phyloP scores from a whole-genome alignment of 2,888 invertebrate genomes.

The Agrilus mali region DNA sequence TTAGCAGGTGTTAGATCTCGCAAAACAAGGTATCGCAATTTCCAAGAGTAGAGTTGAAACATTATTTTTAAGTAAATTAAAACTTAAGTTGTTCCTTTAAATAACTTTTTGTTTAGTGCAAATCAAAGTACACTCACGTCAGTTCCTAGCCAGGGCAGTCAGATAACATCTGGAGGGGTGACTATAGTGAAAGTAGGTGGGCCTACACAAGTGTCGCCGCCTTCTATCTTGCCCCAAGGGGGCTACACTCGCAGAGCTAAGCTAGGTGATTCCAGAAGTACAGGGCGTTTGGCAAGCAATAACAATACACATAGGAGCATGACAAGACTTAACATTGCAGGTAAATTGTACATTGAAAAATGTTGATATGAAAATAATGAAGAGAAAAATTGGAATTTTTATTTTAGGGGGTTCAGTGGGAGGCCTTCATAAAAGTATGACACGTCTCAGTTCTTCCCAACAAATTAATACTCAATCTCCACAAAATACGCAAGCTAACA shows the following conservation, averaged over 20 bases:
- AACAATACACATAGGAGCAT: constrained; percentile 66
- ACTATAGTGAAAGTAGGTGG: constrained; percentile 69
- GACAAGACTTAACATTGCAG: constrained; percentile 63
- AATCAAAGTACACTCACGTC: constrained; percentile 21
- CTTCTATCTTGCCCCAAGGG: constrained; percentile 21
- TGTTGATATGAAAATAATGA: not conserved
- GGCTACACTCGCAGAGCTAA: constrained; percentile 50
- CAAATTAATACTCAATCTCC: constrained; percentile 47
- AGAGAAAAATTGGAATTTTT: not conserved
- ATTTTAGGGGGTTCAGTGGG: constrained; percentile 54
- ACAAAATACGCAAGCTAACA: no score
- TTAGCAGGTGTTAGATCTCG: constrained; percentile 59
- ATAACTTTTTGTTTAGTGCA: constrained; percentile 20
- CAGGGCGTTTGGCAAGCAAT: constrained; percentile 55
- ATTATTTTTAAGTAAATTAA: no score
- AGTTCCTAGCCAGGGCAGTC: constrained; percentile 25
- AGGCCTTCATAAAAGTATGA: constrained; percentile 73
- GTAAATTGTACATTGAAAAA: constrained; percentile 22
- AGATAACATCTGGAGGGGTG: constrained; percentile 61
- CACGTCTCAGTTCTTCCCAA: constrained; percentile 64
- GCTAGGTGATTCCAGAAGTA: constrained; percentile 63
- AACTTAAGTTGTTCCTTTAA: not conserved
- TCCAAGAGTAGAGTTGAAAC: not conserved
- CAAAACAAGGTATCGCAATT: constrained; percentile 28
- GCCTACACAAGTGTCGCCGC: constrained; percentile 9